A percentile compares a stretch with the other conserved stretches of the same genome.
Conservation (phyloP, 2,113 vertebrate species). For the Pygoscelis antarcticus region DNA sequence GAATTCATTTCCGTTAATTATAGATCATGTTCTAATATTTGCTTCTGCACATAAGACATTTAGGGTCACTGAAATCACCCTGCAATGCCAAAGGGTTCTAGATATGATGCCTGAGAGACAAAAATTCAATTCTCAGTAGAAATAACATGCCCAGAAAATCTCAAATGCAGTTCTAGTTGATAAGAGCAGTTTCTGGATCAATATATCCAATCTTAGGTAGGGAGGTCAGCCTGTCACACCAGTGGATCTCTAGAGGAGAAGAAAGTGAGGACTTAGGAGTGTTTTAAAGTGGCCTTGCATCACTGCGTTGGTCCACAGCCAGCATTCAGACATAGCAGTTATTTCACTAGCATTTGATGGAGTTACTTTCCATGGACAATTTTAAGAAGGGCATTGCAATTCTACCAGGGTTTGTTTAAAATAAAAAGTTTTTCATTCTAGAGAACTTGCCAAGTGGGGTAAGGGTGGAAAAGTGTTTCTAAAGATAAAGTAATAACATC, state of each 20-base stretch:
- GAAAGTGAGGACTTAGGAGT: neutral
- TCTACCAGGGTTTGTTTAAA: neutral
- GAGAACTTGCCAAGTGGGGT: neutral
- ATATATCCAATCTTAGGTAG: constrained; percentile 72
- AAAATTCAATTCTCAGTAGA: constrained; percentile 39
- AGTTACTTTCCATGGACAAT: neutral
- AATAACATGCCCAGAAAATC: constrained; percentile 47
- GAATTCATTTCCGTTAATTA: constrained; percentile 44
- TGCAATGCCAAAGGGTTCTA: constrained; percentile 33
- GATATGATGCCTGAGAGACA: neutral
- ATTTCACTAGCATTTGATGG: neutral
- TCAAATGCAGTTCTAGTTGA: constrained; percentile 39
- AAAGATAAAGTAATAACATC: neutral
- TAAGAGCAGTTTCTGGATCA: constrained; percentile 71
- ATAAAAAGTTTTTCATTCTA: neutral
- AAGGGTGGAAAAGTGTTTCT: neutral
- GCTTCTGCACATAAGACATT: constrained; percentile 35
- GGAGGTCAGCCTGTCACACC: constrained; percentile 67
- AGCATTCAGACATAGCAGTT: neutral
- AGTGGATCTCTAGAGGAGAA: constrained; percentile 63
- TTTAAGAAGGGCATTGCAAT: neutral
- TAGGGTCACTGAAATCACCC: constrained; percentile 45
- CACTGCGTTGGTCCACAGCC: neutral
- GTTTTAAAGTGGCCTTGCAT: constrained; percentile 5
- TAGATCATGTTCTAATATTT: constrained; percentile 42